A percentile compares a stretch with the other conserved stretches of the same genome.
phyloP scores from a whole-genome alignment of 2,113 vertebrate genomes.

The Calonectris borealis region DNA sequence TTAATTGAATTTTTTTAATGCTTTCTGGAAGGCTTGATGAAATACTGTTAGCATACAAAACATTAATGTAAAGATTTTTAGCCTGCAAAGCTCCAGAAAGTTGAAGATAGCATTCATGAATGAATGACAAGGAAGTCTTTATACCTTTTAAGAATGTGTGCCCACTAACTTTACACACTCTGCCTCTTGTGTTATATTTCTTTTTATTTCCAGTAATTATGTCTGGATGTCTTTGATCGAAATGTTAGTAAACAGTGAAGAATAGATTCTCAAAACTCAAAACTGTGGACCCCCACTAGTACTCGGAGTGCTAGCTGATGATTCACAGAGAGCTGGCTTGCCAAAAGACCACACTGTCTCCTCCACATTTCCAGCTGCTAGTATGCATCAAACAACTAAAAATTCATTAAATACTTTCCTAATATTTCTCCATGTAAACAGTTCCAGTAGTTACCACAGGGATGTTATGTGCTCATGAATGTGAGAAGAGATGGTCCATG shows the following conservation, averaged over 20 bases:
- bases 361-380: neutral
- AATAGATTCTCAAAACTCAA: neutral
- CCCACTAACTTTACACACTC: neutral
- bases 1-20: slow-evolving; percentile 7
- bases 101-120: neutral
- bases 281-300: neutral
- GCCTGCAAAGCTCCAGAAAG: neutral
- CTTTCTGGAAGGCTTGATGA: slow-evolving; percentile 51
- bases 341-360: neutral
- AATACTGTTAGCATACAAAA: neutral
- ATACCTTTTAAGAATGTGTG: neutral
- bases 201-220: neutral
- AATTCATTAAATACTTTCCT: slow-evolving; percentile 10
- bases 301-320: neutral
- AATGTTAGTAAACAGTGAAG: neutral
- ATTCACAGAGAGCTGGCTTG: neutral
- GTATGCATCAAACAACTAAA: neutral
- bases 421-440: neutral
- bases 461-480: neutral
- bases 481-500: neutral
- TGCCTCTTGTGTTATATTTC: neutral
- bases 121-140: neutral
- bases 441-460: neutral
- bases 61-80: neutral
- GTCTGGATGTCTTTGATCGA: neutral